Percentiles rank a stretch among this genome's conserved stretches.
phyloP scores from a whole-genome alignment of 2,888 invertebrate species.

The Aproaerema taeniolella region DNA sequence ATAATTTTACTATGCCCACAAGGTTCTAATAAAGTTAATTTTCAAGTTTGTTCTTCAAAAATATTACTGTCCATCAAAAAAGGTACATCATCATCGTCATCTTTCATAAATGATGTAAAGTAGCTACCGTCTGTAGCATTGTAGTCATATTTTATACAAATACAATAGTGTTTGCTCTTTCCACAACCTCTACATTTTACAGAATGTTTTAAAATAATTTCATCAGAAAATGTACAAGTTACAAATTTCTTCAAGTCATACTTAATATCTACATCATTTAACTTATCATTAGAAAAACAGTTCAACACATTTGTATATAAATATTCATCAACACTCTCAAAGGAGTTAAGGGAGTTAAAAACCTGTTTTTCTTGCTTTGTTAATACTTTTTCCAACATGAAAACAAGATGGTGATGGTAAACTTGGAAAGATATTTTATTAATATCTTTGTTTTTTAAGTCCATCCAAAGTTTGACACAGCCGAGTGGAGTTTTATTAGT shows the following conservation, averaged over 20 bases:
- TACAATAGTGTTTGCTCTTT: constrained; percentile 56
- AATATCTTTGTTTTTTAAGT: constrained; percentile 79
- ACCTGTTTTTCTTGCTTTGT: constrained; percentile 82
- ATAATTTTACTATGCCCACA: too few species aligned
- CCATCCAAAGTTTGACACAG: constrained; percentile 90
- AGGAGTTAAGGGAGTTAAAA: constrained; percentile 87
- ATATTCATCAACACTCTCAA: constrained; percentile 83
- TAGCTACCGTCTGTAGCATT: constrained; percentile 47
- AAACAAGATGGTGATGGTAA: constrained; percentile 97
- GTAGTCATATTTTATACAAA: constrained; percentile 51
- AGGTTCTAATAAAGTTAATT: constrained; percentile 11
- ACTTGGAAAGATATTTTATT: constrained; percentile 86
- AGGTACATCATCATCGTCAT: constrained; percentile 47
- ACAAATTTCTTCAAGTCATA: constrained; percentile 46
- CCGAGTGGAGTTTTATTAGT: constrained; percentile 80
- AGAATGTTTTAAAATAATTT: constrained; percentile 58
- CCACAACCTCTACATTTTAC: constrained; percentile 60
- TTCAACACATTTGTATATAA: constrained; percentile 77
- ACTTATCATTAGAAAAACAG: constrained; percentile 23
- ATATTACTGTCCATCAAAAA: constrained; percentile 62
- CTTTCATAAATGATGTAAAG: constrained; percentile 50
- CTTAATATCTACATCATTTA: constrained; percentile 35
- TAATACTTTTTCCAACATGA: constrained; percentile 93
- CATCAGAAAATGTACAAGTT: constrained; percentile 53
- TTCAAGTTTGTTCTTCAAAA: constrained; percentile 40